Evolutionary conservation across 37 sponge, comb jelly and placozoan species (phyloP).

Genomic region (Spongilla lacustris): DNA sequence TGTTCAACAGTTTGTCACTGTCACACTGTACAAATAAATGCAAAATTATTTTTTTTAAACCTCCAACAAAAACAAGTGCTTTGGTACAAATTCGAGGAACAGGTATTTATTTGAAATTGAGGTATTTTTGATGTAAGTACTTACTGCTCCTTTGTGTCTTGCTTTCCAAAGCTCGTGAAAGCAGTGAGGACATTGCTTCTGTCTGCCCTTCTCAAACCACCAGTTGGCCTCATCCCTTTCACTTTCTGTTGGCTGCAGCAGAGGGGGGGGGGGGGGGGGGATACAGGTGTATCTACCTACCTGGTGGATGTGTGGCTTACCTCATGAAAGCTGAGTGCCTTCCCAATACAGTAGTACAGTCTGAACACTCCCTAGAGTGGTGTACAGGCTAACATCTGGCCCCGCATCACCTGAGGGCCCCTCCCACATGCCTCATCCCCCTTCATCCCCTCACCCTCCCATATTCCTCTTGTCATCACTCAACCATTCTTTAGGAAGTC

Average conservation of each 20-base stretch:
- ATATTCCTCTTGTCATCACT: too few species aligned
- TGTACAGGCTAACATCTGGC: not conserved
- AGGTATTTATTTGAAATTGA: not conserved
- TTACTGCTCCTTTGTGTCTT: constrained; percentile 34
- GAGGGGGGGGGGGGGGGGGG: not conserved
- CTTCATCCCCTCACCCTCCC: not conserved
- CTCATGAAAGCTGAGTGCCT: constrained; percentile 27
- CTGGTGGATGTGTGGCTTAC: not conserved
- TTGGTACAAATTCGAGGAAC: not conserved
- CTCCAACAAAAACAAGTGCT: too few species aligned
- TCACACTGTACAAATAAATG: not conserved
- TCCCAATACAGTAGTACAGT: constrained; percentile 47
- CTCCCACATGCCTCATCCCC: not conserved
- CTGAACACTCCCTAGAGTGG: not conserved
- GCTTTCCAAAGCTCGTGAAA: constrained; percentile 64
- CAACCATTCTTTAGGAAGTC: too few species aligned
- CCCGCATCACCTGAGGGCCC: not conserved
- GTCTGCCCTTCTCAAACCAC: constrained; percentile 57
- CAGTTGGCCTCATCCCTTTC: constrained; percentile 22
- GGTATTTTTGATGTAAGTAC: not conserved
- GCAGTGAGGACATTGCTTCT: constrained; percentile 39
- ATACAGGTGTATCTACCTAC: too few species aligned
- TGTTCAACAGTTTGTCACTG: not conserved
- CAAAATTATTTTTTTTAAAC: too few species aligned
- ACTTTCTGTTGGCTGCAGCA: not conserved